phyloP scores from a whole-genome alignment of 2,888 invertebrate species.

The Eupsilia transversa region DNA sequence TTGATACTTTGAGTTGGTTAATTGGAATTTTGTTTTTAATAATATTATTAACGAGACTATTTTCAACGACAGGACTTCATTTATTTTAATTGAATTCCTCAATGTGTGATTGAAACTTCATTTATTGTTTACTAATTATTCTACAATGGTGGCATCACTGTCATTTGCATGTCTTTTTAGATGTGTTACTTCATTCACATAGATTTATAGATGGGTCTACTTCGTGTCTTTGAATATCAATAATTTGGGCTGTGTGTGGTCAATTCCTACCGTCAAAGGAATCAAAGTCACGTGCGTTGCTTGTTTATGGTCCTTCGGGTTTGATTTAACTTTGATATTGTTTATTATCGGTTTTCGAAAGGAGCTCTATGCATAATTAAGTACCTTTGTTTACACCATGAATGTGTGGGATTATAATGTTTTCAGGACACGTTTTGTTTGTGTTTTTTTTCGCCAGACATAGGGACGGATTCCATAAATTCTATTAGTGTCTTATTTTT shows the following conservation, averaged over 20 bases:
- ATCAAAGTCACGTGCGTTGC: conserved; percentile 66
- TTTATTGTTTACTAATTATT: conserved; percentile 28
- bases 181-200: conserved; percentile 27
- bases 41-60: conserved; percentile 2
- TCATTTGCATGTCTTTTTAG: conserved; percentile 49
- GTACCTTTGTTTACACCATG: conserved; percentile 62
- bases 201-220: conserved; percentile 45
- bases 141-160: conserved; percentile 20
- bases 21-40: conserved; percentile 47
- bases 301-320: conserved; percentile 64
- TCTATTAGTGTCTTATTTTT: conserved; percentile 1
- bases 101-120: conserved; percentile 15
- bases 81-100: conserved; percentile 20
- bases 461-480: not conserved
- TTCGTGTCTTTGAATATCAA: conserved; percentile 59
- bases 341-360: conserved; percentile 74
- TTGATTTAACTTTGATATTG: conserved; percentile 74
- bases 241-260: conserved; percentile 66
- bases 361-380: conserved; percentile 71
- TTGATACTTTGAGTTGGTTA: conserved; percentile 61
- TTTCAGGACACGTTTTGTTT: conserved; percentile 63
- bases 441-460: conserved; percentile 45
- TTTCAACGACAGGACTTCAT: conserved; percentile 6
- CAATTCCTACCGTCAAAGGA: conserved; percentile 66
- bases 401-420: conserved; percentile 58